These are phyloP conservation scores for Prunella himalayana DNA, from an alignment of 2,113 vertebrate species.

Conservation along the genomic window DNA sequence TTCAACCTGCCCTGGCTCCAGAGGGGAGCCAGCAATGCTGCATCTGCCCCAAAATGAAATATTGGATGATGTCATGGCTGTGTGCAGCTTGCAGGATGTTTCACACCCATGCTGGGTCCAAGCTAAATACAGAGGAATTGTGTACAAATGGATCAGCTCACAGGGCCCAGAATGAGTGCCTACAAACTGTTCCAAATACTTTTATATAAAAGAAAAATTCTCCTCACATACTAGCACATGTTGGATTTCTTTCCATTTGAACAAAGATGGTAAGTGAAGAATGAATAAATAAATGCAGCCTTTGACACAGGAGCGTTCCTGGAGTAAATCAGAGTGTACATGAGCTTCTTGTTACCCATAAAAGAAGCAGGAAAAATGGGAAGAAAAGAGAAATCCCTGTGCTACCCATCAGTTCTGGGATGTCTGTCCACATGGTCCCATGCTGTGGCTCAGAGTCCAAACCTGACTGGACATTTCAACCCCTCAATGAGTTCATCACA, in stretches of 20 bases:
- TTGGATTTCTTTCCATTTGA: background rate
- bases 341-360: background rate
- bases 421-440: fast-evolving
- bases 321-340: too few species aligned
- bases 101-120: background rate
- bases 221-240: background rate
- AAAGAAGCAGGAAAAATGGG: background rate
- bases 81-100: background rate
- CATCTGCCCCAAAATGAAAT: background rate
- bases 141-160: background rate
- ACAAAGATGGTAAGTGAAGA: background rate
- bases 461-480: background rate
- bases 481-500: background rate
- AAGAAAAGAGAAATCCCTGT: background rate
- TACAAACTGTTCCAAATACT: background rate
- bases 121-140: background rate
- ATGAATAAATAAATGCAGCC: background rate
- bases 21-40: background rate
- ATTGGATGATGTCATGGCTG: background rate
- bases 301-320: background rate
- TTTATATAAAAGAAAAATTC: background rate
- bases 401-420: background rate
- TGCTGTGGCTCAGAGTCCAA: background rate
- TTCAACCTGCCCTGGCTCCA: background rate
- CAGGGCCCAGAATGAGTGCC: background rate